A percentile compares a stretch with the other conserved stretches of the same genome.
phyloP scores from a whole-genome alignment of 2,888 invertebrate species.

The Monochamus alternatus region DNA sequence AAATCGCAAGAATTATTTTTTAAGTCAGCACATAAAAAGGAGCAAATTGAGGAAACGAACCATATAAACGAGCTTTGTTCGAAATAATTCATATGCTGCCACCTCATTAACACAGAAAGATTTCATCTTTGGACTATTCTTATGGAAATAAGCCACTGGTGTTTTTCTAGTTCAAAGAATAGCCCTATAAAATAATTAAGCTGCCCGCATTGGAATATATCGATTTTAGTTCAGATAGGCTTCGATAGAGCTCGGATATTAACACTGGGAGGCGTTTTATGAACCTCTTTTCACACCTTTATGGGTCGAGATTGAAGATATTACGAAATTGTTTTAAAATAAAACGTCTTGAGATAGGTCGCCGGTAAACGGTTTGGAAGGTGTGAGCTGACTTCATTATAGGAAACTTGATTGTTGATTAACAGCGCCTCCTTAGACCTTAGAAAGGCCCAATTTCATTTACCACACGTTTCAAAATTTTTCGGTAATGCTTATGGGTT shows the following conservation, averaged over 20 bases:
- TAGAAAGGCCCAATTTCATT: too few species aligned
- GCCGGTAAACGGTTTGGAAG: conserved; percentile 28
- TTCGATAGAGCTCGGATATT: conserved; percentile 49
- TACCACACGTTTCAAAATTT: too few species aligned
- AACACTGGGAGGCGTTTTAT: conserved; percentile 53
- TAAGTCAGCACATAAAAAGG: conserved; percentile 2
- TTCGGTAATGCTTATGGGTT: too few species aligned
- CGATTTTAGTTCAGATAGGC: conserved; percentile 49
- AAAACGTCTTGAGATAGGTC: conserved; percentile 41
- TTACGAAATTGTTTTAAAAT: conserved; percentile 41
- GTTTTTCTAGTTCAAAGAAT: conserved; percentile 56
- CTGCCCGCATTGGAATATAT: conserved; percentile 59
- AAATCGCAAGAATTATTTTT: conserved; percentile 12
- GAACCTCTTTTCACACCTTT: conserved; percentile 57
- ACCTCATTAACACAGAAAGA: conserved; percentile 4
- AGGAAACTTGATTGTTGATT: background rate
- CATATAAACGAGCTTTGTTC: background rate
- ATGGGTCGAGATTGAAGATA: conserved; percentile 49
- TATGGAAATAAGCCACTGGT: conserved; percentile 63
- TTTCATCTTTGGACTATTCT: conserved; percentile 50
- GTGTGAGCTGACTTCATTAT: conserved; percentile 8
- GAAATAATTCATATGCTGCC: conserved; percentile 36
- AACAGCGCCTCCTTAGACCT: too few species aligned
- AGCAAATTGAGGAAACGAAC: background rate
- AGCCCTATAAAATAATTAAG: conserved; percentile 63